Evolutionary conservation across 2,888 invertebrate species (phyloP).

Genomic region (Noctua pronuba): DNA sequence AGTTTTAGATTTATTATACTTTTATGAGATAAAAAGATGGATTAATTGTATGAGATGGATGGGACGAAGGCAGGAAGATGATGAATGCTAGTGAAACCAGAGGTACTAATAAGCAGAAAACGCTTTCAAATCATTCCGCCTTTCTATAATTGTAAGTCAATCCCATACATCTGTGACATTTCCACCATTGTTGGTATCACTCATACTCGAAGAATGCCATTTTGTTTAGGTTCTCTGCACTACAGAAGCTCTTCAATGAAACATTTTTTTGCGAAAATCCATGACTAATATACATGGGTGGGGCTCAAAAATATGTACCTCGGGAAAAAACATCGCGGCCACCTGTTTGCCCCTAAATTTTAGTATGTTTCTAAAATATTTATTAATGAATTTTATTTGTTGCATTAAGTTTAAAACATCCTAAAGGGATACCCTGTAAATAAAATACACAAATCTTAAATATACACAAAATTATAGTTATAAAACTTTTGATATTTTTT

Average conservation of each 20-base stretch:
- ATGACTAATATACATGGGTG: background rate
- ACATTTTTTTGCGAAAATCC: background rate
- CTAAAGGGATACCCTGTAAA: no score
- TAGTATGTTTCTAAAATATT: no score
- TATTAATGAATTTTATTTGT: no score
- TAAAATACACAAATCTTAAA: no score
- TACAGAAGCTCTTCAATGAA: background rate
- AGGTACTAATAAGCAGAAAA: background rate
- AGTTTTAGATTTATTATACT: background rate
- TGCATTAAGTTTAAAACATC: no score
- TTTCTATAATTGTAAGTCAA: background rate
- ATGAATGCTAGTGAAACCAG: background rate
- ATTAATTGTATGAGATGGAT: background rate
- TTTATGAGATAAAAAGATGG: background rate
- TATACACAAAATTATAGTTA: no score
- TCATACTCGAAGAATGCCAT: background rate
- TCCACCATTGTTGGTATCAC: background rate
- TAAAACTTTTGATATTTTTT: no score
- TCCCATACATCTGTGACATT: background rate
- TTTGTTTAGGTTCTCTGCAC: background rate
- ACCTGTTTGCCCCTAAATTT: no score
- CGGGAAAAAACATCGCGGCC: no score
- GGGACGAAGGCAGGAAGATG: background rate
- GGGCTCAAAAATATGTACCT: no score
- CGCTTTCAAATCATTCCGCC: no score